Conservation (phyloP, 2,113 vertebrate genomes). For the Lampris incognitus region DNA sequence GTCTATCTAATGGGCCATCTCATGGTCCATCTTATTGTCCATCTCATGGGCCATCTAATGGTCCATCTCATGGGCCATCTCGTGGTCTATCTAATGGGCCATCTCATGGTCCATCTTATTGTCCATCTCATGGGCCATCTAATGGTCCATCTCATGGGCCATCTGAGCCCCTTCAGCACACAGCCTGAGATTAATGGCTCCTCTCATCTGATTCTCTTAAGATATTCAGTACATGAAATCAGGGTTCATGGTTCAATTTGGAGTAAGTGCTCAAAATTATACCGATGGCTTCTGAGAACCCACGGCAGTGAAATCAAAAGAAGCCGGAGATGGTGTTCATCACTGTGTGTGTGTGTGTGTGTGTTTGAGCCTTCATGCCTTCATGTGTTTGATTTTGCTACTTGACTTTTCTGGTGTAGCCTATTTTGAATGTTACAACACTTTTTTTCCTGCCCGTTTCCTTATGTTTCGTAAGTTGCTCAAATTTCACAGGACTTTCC, state of each 20-base stretch:
- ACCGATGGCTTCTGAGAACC: neutral
- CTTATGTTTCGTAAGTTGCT: too few species aligned
- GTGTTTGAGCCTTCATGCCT: slow-evolving; percentile 42
- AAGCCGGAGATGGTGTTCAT: neutral
- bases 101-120: too few species aligned
- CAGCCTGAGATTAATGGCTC: slow-evolving; percentile 20
- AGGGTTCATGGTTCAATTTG: slow-evolving; percentile 16
- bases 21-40: too few species aligned
- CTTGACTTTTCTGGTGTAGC: slow-evolving; percentile 12
- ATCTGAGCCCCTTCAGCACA: slow-evolving; percentile 56
- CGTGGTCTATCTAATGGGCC: too few species aligned
- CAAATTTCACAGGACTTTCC: slow-evolving; percentile 43
- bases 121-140: too few species aligned
- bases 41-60: slow-evolving; percentile 37
- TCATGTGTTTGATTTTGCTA: slow-evolving; percentile 32
- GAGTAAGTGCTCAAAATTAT: slow-evolving; percentile 22
- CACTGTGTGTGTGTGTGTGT: too few species aligned
- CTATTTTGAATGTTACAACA: too few species aligned
- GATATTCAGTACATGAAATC: slow-evolving; percentile 48
- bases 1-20: too few species aligned
- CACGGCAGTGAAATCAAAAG: slow-evolving; percentile 9
- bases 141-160: slow-evolving; percentile 12
- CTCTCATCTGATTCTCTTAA: slow-evolving; percentile 39
- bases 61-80: slow-evolving; percentile 11
- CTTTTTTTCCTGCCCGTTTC: too few species aligned